These are phyloP conservation scores for Notoglanidium macrostoma DNA, from an alignment of 2,797 vertebrate species.

Conservation along the genomic window DNA sequence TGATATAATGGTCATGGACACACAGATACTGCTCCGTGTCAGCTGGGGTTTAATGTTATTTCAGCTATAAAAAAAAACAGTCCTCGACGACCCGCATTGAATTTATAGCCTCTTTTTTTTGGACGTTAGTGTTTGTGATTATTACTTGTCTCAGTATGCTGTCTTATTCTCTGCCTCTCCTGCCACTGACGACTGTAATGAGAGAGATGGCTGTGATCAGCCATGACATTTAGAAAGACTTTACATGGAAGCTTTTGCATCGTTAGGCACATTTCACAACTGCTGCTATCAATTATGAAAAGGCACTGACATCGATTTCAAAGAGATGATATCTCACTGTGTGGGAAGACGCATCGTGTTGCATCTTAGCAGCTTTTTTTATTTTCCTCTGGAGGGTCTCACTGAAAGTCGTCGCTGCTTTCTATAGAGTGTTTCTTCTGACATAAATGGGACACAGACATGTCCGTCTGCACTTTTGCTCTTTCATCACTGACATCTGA, in stretches of 20 bases:
- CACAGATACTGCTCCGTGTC: background rate
- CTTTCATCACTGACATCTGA: conserved; percentile 16
- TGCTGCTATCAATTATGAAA: conserved; percentile 22
- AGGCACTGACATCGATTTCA: conserved; percentile 25
- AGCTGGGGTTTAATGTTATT: conserved; percentile 6
- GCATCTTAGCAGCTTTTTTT: conserved; percentile 14
- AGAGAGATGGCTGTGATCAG: conserved; percentile 18
- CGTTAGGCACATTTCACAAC: conserved; percentile 25
- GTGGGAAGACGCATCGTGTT: conserved; percentile 6
- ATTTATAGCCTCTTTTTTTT: background rate
- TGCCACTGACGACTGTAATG: background rate
- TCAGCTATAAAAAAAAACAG: background rate
- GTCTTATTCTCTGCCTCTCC: background rate
- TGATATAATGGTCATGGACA: background rate
- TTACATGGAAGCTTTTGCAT: conserved; percentile 18
- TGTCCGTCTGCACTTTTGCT: conserved; percentile 7
- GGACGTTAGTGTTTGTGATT: conserved; percentile 1
- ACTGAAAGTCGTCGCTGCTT: background rate
- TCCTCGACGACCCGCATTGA: background rate
- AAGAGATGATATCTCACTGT: conserved; percentile 20
- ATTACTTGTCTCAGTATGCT: background rate
- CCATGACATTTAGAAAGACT: conserved; percentile 18
- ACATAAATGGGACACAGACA: conserved; percentile 11
- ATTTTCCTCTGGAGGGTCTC: background rate
- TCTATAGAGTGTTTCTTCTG: background rate